Evolutionary conservation across 1,140 invertebrate species (phyloP).

Genomic region (Eulimnadia texana): DNA sequence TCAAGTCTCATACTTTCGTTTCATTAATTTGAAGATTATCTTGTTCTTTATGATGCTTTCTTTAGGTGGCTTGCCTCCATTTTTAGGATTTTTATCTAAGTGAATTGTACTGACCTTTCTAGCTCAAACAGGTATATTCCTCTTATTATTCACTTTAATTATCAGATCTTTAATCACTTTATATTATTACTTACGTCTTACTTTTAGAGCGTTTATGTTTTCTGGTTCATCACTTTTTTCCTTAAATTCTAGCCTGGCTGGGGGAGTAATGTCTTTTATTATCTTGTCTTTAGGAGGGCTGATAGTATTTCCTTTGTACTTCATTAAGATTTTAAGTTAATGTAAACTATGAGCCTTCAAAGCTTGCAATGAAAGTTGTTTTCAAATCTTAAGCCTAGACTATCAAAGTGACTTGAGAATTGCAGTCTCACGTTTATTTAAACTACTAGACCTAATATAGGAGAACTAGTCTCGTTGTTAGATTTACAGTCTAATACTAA

Average conservation of each 20-base stretch:
- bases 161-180: not conserved
- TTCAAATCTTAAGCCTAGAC: not conserved
- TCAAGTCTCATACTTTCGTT: too few relatives aligned
- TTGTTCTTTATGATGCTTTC: conserved; percentile 32
- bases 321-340: conserved; percentile 17
- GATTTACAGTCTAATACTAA: conserved; percentile 13
- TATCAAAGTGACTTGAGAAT: not conserved
- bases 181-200: conserved; percentile 1
- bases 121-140: not conserved
- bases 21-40: too few relatives aligned
- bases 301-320: not conserved
- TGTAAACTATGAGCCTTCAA: conserved; percentile 19
- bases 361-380: conserved; percentile 11
- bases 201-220: not conserved
- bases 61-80: conserved; percentile 35
- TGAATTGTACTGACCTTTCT: conserved; percentile 24
- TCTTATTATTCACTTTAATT: not conserved
- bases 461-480: not conserved
- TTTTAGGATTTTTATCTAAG: conserved; percentile 38
- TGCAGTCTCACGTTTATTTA: conserved; percentile 10
- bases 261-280: too few relatives aligned
- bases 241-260: not conserved
- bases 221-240: not conserved
- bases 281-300: not conserved
- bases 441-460: not conserved